Percentiles rank a stretch among this genome's conserved stretches.
These are phyloP conservation scores for Prochilodus magdalenae DNA, from an alignment of 2,113 vertebrate genomes.

Conservation along the genomic window DNA sequence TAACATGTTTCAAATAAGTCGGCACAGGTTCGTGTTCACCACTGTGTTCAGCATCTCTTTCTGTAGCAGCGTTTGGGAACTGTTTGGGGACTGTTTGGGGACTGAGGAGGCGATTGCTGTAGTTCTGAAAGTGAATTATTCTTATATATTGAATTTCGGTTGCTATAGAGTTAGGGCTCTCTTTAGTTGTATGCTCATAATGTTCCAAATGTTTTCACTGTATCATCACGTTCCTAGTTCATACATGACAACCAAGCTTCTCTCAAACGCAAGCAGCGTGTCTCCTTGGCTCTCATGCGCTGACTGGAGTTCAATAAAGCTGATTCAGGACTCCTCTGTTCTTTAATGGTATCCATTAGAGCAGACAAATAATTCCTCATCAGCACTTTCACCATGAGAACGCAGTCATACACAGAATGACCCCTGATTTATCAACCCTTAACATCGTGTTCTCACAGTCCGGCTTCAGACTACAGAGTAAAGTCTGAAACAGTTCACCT, in stretches of 20 bases:
- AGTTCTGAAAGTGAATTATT: no score
- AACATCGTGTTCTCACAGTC: neutral
- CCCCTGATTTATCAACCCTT: neutral
- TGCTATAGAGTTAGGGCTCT: no score
- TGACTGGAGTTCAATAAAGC: neutral
- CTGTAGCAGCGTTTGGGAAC: no score
- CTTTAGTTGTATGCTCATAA: no score
- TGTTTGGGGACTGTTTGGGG: no score
- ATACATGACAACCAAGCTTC: neutral
- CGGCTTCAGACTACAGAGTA: neutral
- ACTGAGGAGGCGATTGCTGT: no score
- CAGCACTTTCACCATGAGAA: slow-evolving; percentile 3
- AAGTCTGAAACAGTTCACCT: neutral
- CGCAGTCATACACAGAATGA: neutral
- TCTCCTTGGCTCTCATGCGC: neutral
- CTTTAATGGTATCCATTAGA: neutral
- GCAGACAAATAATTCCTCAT: neutral
- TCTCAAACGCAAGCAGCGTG: neutral
- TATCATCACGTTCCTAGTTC: neutral
- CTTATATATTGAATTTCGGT: no score
- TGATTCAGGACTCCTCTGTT: neutral
- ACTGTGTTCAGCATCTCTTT: no score
- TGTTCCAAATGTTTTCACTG: no score
- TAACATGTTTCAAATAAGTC: no score
- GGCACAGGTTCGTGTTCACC: no score